Percentiles rank a stretch among this genome's conserved stretches.
Conservation (phyloP, 2,888 invertebrate genomes). For the Lasioglossum vierecki region DNA sequence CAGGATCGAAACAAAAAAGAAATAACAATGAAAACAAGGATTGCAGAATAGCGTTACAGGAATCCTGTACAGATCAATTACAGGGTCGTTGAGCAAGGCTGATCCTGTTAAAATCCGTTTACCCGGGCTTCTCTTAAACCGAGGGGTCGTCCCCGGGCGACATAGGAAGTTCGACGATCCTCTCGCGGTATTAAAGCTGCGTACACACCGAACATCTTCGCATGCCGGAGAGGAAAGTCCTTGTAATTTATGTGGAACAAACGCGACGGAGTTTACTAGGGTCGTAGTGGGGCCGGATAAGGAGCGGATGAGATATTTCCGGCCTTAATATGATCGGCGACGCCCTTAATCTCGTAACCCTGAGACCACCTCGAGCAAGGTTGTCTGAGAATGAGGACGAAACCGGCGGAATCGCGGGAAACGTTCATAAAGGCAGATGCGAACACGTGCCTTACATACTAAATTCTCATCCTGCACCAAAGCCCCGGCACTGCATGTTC, state of each 20-base stretch:
- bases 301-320: slow-evolving; percentile 72
- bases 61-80: slow-evolving; percentile 47
- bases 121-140: slow-evolving; percentile 42
- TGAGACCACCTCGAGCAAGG: slow-evolving; percentile 65
- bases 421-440: slow-evolving; percentile 83
- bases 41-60: neutral
- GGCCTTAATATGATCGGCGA: slow-evolving; percentile 79
- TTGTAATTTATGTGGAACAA: slow-evolving; percentile 73
- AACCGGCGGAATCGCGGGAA: slow-evolving; percentile 79
- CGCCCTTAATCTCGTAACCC: slow-evolving; percentile 76
- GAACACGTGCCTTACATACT: slow-evolving; percentile 83
- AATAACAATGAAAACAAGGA: neutral
- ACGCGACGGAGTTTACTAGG: slow-evolving; percentile 58
- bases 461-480: slow-evolving; percentile 71
- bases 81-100: slow-evolving; percentile 28
- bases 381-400: slow-evolving; percentile 79
- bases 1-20: neutral
- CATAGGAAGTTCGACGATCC: slow-evolving; percentile 62
- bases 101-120: slow-evolving; percentile 53
- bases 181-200: slow-evolving; percentile 49
- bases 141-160: slow-evolving; percentile 17
- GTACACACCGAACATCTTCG: slow-evolving; percentile 50
- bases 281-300: slow-evolving; percentile 61
- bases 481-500: slow-evolving; percentile 62
- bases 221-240: slow-evolving; percentile 45